These are phyloP conservation scores for Andrena flavipes DNA, from an alignment of 2,888 invertebrate genomes.

Conservation along the genomic window DNA sequence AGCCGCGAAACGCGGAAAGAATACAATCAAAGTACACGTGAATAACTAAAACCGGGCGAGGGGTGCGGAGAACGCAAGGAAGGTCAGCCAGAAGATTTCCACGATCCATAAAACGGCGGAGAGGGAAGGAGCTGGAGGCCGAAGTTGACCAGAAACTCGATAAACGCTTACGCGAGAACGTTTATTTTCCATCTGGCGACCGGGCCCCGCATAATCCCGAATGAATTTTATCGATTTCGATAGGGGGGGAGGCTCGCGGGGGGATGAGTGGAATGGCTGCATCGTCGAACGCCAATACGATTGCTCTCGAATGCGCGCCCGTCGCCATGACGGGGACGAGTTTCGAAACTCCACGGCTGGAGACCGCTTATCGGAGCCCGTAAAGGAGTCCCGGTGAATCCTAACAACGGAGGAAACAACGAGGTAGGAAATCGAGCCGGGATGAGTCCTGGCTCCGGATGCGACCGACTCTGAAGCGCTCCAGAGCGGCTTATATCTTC, in stretches of 20 bases:
- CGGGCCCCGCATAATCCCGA: slow-evolving; percentile 49
- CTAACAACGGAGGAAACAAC: slow-evolving; percentile 39
- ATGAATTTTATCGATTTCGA: slow-evolving; percentile 60
- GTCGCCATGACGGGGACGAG: slow-evolving; percentile 55
- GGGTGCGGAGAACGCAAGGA: no score
- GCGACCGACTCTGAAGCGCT: slow-evolving; percentile 22
- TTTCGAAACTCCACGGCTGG: slow-evolving; percentile 56
- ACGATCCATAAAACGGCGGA: not conserved
- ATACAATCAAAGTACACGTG: no score
- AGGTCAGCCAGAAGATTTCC: slow-evolving; percentile 9
- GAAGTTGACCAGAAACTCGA: slow-evolving; percentile 23
- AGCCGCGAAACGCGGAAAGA: no score
- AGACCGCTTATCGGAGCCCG: slow-evolving; percentile 48
- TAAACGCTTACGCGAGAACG: slow-evolving; percentile 16
- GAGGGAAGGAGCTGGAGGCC: not conserved
- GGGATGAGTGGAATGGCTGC: slow-evolving; percentile 33
- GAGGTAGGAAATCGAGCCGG: slow-evolving; percentile 57
- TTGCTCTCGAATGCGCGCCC: slow-evolving; percentile 51
- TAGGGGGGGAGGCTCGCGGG: not conserved
- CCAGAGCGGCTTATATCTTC: slow-evolving; percentile 43
- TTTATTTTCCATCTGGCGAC: slow-evolving; percentile 47
- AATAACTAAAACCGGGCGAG: no score
- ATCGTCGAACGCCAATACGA: slow-evolving; percentile 55
- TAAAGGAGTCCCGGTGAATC: slow-evolving; percentile 43
- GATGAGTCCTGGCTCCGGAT: slow-evolving; percentile 34